These are phyloP conservation scores for Pleuronectes platessa DNA, from an alignment of 2,113 vertebrate genomes.

Conservation along the genomic window DNA sequence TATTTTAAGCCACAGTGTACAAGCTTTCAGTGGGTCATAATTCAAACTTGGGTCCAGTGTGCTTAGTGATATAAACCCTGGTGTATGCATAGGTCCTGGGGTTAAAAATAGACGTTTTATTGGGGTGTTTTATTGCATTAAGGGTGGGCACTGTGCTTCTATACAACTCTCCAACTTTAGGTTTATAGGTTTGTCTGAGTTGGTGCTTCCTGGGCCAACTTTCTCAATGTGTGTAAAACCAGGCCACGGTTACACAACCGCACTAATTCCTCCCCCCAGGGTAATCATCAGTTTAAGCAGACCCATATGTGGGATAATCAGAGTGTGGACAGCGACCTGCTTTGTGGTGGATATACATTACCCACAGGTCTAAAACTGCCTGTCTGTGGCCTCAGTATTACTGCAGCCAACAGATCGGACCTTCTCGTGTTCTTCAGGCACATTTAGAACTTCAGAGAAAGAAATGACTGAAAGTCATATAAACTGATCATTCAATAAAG, in stretches of 20 bases:
- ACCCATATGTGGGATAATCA: slow-evolving; percentile 70
- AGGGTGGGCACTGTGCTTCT: slow-evolving; percentile 29
- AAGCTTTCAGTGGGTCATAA: slow-evolving; percentile 2
- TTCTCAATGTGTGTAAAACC: slow-evolving; percentile 62
- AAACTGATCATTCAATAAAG: neutral
- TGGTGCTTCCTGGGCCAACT: slow-evolving; percentile 38
- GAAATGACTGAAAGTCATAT: neutral
- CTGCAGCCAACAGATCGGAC: neutral
- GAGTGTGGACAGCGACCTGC: slow-evolving; percentile 25
- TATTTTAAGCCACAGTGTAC: neutral
- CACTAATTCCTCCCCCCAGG: slow-evolving; percentile 34
- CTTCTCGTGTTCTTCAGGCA: neutral
- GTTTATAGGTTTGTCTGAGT: slow-evolving; percentile 56
- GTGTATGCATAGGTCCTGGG: slow-evolving; percentile 17
- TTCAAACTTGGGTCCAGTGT: slow-evolving; percentile 28
- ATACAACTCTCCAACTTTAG: slow-evolving; percentile 27
- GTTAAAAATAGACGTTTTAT: slow-evolving; percentile 62
- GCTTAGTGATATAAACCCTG: slow-evolving; percentile 13
- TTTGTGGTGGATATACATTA: slow-evolving; percentile 49
- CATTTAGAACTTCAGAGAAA: neutral
- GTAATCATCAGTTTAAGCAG: slow-evolving; percentile 59
- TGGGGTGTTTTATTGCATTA: slow-evolving; percentile 41
- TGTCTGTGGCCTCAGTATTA: neutral
- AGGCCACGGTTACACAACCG: slow-evolving; percentile 64
- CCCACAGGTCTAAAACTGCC: slow-evolving; percentile 21